Evolutionary conservation across 2,797 vertebrate species (phyloP), one percentile per base, ranked within the genome.

Genomic region (Oreochromis mossambicus): DNA sequence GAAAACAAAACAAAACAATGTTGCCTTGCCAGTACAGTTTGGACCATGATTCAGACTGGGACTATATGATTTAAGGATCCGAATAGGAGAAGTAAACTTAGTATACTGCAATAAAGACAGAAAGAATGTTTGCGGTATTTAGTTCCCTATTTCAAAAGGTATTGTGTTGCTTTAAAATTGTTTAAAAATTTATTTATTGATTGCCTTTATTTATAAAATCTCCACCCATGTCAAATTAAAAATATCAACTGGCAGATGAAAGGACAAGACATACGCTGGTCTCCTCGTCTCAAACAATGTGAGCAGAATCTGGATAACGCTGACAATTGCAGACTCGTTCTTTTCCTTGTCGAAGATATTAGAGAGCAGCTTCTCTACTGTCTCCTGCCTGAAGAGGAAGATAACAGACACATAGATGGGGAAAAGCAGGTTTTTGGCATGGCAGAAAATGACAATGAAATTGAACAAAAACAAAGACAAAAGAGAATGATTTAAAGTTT

Each of bases 311-410:
- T 99, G 99, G 93, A 99, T 99, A 56, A 98, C 98, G 91, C 98
- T 99, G 96, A 99, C 99, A 63, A 99, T 98, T 19, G 98, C 98
- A 8, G 98, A 98, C 85, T 99, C 98, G 38, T 97, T 99, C 93
- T 98, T 99, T 93, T 99, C 98, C 93, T 97, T 98, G 92, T 98
- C 97, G 84, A 99, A 99, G 91, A 99, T 98, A 92, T 99, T 99
- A 79, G 97, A 96, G 68, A 99, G 96, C 83, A 99, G 96, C 92
- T 99, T 98, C 87, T 99, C 98, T 94, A 99, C 98, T 3, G 98
- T 99, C 95, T 99, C 98, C 95, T 98, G 97, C 80, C 98, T 99
- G 88, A 89, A 89, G 36, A 80, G 77, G n/a, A 84, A n/a, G 61
- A 66, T 78, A 17, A 85, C 3, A 77, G n/a, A 77, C 10, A 26